These are phyloP conservation scores for Mesocricetus auratus DNA, from an alignment of 2,113 vertebrate genomes.

Conservation along the genomic window DNA sequence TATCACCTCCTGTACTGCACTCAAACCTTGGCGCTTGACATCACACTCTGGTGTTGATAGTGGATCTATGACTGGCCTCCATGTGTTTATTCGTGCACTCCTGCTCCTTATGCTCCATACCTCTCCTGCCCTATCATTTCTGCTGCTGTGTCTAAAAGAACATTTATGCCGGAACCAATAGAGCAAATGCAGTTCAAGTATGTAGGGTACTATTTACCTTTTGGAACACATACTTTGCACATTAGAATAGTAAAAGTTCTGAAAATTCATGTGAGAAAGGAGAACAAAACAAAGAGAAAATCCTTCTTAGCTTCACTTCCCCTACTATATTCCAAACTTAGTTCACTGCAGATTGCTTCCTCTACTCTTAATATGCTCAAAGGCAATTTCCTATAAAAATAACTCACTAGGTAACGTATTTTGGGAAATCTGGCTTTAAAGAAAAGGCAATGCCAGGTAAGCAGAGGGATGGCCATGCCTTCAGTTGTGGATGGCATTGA, in stretches of 20 bases:
- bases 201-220: background rate
- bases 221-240: background rate
- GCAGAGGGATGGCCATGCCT: background rate
- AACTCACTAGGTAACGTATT: background rate
- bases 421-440: background rate
- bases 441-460: constrained; percentile 3
- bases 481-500: background rate
- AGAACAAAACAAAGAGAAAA: constrained; percentile 12
- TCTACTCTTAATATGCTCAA: background rate
- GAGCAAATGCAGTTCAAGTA: background rate
- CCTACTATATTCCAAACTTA: background rate
- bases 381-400: constrained; percentile 44
- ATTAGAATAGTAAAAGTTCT: constrained; percentile 21
- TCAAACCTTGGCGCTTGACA: background rate
- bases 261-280: constrained; percentile 21
- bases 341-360: background rate
- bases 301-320: background rate
- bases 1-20: background rate
- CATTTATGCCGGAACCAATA: background rate
- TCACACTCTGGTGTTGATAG: background rate
- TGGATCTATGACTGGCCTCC: background rate
- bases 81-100: background rate
- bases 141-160: constrained; percentile 1
- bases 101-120: background rate
- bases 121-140: too few relatives aligned